These are phyloP conservation scores for Aleadryas rufinucha DNA, from an alignment of 2,113 vertebrate species.

Conservation along the genomic window DNA sequence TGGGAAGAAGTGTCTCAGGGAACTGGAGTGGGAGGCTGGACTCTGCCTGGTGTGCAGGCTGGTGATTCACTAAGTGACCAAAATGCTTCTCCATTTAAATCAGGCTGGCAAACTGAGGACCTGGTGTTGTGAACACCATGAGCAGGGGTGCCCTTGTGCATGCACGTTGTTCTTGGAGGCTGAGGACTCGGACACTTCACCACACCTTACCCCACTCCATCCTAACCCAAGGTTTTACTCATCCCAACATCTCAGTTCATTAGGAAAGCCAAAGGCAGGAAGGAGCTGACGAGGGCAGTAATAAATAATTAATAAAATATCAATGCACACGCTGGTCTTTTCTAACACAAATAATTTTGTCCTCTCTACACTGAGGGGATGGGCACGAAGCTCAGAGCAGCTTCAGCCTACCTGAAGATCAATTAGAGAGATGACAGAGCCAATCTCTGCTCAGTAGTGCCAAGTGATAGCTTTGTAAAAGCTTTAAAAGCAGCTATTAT, in stretches of 20 bases:
- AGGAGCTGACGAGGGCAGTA: background rate
- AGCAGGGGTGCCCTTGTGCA: background rate
- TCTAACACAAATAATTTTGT: background rate
- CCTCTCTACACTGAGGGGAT: background rate
- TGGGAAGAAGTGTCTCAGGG: background rate
- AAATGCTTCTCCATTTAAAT: background rate
- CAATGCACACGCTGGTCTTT: background rate
- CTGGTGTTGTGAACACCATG: background rate
- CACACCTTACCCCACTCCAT: background rate
- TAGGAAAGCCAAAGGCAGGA: background rate
- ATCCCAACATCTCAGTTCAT: background rate
- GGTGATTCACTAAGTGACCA: background rate
- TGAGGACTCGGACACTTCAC: background rate
- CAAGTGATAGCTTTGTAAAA: background rate
- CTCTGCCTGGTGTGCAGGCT: background rate
- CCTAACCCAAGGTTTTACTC: background rate
- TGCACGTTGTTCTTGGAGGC: rapidly evolving
- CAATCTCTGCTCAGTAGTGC: background rate
- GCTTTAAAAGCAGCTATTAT: background rate
- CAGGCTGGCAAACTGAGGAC: background rate
- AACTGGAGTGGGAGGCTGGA: constrained; percentile 16
- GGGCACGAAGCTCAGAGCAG: background rate
- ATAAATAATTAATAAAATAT: background rate
- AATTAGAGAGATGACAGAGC: background rate
- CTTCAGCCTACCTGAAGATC: background rate